Conservation (phyloP, 2,888 invertebrate genomes). For the Neria commutata region DNA sequence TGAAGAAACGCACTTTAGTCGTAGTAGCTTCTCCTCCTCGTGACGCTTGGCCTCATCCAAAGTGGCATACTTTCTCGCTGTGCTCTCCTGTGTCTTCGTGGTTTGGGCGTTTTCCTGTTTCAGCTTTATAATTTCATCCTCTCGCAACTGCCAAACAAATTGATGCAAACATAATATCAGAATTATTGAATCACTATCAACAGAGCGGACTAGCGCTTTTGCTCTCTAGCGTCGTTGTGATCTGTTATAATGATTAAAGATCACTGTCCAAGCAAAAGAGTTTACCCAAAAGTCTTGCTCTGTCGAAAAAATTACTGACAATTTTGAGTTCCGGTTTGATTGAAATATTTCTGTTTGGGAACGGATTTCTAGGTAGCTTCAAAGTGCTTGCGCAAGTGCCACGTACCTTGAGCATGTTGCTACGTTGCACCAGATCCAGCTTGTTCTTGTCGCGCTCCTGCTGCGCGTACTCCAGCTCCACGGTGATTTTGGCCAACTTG, state of each 20-base stretch:
- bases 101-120: constrained; percentile 54
- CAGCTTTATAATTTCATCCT: constrained; percentile 58
- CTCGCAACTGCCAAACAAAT: constrained; percentile 53
- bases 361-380: no score
- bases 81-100: constrained; percentile 54
- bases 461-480: constrained; percentile 56
- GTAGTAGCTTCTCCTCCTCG: constrained; percentile 50
- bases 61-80: constrained; percentile 52
- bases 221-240: no score
- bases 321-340: no score
- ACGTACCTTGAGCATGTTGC: constrained; percentile 52
- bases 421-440: constrained; percentile 50
- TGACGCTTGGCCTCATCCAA: constrained; percentile 49
- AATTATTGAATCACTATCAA: neutral
- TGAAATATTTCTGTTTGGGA: no score
- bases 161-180: neutral
- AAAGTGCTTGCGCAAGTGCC: neutral
- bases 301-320: no score
- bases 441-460: constrained; percentile 56
- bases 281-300: no score
- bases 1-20: constrained; percentile 44
- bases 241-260: no score
- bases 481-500: constrained; percentile 55
- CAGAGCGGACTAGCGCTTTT: no score
- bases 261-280: no score